phyloP scores from a whole-genome alignment of 2,113 vertebrate genomes.

The Mustela lutreola region DNA sequence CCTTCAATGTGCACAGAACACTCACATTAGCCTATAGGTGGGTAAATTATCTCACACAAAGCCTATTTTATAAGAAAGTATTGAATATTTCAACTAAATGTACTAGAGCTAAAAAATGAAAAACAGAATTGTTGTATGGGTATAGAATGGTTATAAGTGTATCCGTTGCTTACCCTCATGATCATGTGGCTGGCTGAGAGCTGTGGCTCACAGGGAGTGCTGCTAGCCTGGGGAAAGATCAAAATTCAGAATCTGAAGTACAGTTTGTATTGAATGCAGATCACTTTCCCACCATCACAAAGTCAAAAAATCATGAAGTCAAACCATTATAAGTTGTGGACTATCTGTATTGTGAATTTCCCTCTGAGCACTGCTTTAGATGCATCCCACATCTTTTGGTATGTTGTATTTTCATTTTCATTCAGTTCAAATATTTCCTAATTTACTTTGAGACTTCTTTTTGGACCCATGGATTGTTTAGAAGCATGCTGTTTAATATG shows the following conservation, averaged over 20 bases:
- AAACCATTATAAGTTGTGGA: background rate
- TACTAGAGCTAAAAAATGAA: background rate
- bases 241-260: background rate
- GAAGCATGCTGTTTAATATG: slow-evolving; percentile 26
- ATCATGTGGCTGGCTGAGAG: background rate
- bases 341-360: background rate
- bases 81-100: background rate
- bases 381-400: background rate
- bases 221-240: background rate
- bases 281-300: background rate
- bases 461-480: background rate
- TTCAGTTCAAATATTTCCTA: slow-evolving; percentile 50
- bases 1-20: background rate
- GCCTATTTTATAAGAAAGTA: background rate
- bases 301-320: background rate
- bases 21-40: background rate
- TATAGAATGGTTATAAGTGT: background rate
- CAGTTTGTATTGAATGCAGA: background rate
- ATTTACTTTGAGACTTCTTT: slow-evolving; percentile 29
- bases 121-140: background rate
- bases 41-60: background rate
- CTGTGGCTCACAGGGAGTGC: background rate
- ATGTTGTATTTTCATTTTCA: slow-evolving; percentile 35
- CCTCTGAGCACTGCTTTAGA: background rate
- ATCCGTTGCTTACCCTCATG: background rate